Base-by-base conservation (phyloP, 1,140 invertebrate species). In the Zaprionus tsacasi region DNA sequence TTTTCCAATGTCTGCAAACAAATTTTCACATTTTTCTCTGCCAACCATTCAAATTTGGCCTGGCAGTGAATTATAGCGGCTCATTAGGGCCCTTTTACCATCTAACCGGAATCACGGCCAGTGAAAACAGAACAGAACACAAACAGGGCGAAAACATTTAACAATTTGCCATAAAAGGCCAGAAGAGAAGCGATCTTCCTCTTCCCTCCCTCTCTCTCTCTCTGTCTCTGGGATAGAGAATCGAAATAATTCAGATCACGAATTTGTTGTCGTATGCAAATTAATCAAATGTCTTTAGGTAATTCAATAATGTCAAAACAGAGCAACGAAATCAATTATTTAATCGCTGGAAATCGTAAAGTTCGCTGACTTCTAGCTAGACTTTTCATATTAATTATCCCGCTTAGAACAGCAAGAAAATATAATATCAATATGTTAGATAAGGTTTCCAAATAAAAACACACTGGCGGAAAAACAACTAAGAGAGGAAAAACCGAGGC, bases 191-290 rank as follows among this genome's bases (percentile, higher is more conserved):
- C 38, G 38, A 43, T 52, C 27, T 21, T 21, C 21, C 21, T n/a
- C n/a, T n/a, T 11, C 27, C 40, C n/a, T 35, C 25, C 4, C 25
- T 30, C 27, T 30, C 27, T 30, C 27, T 43, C 73, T 13, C 50
- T n/a, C 40, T 17, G 36, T 30, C 27, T 30, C 27, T 30, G 27
- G 27, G 0, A 30, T 30, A 21, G 63, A 74, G 55, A 70, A 86
- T 15, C 65, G 76, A 92, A 92, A 92, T 92, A 92, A 92, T 92
- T 92, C 91, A 88, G 91, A 92, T 92, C 91, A 92, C 91, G 91
- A 92, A 78, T 88, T 92, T 77, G 88, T 91, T 92, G 91, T 92
- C 86, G 86, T 92, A 92, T 92, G 91, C 91, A 92, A 92, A 92
- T 92, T 92, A 92, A 92, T 92, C 91, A 92, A 92, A 92, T 90